Evolutionary conservation across 2,797 vertebrate genomes (phyloP).

Genomic region (Sphenopsis melanotis): DNA sequence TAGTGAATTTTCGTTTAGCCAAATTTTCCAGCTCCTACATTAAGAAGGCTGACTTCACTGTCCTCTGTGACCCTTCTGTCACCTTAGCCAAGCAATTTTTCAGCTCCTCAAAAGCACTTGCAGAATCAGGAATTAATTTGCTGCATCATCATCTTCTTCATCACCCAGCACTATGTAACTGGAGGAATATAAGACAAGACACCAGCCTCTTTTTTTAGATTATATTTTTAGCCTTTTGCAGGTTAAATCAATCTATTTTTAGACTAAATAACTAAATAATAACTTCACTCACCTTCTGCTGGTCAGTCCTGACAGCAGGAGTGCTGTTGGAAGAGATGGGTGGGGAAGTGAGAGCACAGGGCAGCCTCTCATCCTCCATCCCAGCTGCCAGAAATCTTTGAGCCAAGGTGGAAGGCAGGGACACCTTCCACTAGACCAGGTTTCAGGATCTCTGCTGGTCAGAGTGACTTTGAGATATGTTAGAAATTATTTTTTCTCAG

Average conservation of each 20-base stretch:
- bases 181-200: neutral
- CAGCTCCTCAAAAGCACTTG: neutral
- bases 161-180: neutral
- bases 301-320: neutral
- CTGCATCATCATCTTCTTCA: neutral
- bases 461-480: too few relatives aligned
- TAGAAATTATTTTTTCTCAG: too few relatives aligned
- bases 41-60: neutral
- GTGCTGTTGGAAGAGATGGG: neutral
- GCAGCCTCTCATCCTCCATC: neutral
- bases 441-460: neutral
- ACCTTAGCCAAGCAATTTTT: neutral
- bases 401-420: neutral
- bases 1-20: neutral
- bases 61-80: neutral
- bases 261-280: neutral
- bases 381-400: neutral
- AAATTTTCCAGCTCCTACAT: neutral
- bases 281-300: neutral
- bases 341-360: neutral
- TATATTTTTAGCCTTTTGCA: neutral
- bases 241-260: neutral
- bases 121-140: constrained; percentile 22
- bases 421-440: neutral
- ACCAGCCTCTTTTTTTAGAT: neutral